Base-by-base conservation (phyloP, 2,888 invertebrate species). In the Plebejus melissa region DNA sequence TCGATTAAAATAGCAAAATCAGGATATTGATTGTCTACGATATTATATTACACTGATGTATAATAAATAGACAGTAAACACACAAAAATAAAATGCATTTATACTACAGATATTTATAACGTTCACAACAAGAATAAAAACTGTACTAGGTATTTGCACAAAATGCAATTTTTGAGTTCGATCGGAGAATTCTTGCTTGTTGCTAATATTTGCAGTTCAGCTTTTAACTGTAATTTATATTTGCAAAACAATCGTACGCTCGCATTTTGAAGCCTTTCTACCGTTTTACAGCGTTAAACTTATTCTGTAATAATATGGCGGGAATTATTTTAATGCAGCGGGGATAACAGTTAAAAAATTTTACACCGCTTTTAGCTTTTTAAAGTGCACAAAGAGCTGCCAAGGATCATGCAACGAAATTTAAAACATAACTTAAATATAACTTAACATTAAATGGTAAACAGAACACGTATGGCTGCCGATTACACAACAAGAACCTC, bases 401-500 rank as follows among this genome's bases (percentile, higher is more conserved):
- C n/a, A 3, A 9, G 38, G n/a, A 41, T 22, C 50, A 72, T 46
- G 16, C 50, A 54, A 46, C 22, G 11, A 22, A 54, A 54, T 28
- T 11, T 32, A 54, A 72, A 72, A 72, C 16, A 72, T 28, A 54
- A 16, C 72, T 72, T 72, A 50, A 72, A 54, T 41, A 72, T 50
- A 72, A 72, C 54, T 72, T 54, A 72, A 72, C 13, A 72, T 28
- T 70, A 72, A 5, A 54, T 72, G 72, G 72, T 72, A 72, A 72
- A 72, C 72, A 72, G 38, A 50, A 72, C 54, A 72, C 72, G 32
- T 28, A 22, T 22, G 50, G 71, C 46, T 65, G 72, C 58, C 72
- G 41, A 65, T 72, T 50, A 22, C 13, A 70, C 50, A 70, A 75
- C 38, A 13, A 36, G n/a, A 65, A 76, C 50, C 46, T 57, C 58